Base-by-base conservation (phyloP, 2,797 vertebrate species). In the Notoglanidium macrostoma region DNA sequence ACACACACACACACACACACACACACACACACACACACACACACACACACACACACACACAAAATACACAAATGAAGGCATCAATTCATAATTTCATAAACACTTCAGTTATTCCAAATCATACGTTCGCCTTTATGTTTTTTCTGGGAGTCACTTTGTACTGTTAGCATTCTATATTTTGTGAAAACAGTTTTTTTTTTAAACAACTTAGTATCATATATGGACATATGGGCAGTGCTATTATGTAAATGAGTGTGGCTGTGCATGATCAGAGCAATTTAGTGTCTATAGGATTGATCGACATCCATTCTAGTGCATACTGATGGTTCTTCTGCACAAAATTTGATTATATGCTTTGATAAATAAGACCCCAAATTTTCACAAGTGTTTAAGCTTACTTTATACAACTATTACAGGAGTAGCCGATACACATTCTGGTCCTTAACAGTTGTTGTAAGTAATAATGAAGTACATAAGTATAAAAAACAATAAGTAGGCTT, bases 1-100 rank as follows among this genome's bases (percentile, higher is more conserved):
- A 94, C 84, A 88, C 26, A 1, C 0, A 72, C 46, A 77, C 44
- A 86, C 19, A 86, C 65, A 74, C n/a, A 29, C 46, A 46, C n/a
- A 94, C 84, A 88, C 26, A 1, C 0, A 72, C 46, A 94, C 84
- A 88, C 26, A 1, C 0, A 72, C 46, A 94, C 84, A 88, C 26
- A 1, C 0, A 72, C 46, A 94, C 84, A 88, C 26, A 1, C 0
- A 72, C 46, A 40, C 40, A 40, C 40, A 40, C 3, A 40, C 40
- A 40, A 5, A 72, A 73, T 9, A 87, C 11, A 74, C 44, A 83
- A 73, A 74, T 67, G 21, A 86, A 2, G 3, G 51, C 3, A 1
- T 40, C 23, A n/a, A 63, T 46, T 63, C 14, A 81, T 81, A n/a
- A 63, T 9, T 40, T 40, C 40, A 40, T 40, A 40, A 40, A 40